Conservation (phyloP, 2,113 vertebrate genomes). For the Pterocles gutturalis region DNA sequence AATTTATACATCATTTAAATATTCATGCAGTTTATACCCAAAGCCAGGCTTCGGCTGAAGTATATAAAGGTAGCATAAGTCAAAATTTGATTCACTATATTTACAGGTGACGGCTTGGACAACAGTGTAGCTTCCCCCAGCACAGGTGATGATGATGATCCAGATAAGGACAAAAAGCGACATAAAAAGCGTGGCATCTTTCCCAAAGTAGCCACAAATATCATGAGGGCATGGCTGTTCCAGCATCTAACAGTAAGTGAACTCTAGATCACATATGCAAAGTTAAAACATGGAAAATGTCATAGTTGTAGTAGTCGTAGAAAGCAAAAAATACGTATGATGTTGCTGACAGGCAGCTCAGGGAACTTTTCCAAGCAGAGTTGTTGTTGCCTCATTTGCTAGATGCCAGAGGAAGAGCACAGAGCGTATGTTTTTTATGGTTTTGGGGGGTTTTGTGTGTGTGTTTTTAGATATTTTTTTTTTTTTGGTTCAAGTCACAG, state of each 20-base stretch:
- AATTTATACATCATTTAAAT: slow-evolving; percentile 77
- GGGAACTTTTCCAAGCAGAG: background rate
- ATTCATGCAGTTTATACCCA: slow-evolving; percentile 80
- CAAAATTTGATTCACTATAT: slow-evolving; percentile 88
- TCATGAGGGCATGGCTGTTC: slow-evolving; percentile 99
- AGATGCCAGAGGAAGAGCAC: slow-evolving; percentile 17
- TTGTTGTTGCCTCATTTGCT: slow-evolving; percentile 48
- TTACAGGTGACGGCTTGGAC: slow-evolving; percentile 98
- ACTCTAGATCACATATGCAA: slow-evolving; percentile 81
- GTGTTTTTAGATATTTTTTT: slow-evolving; percentile 1
- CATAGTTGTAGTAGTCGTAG: slow-evolving; percentile 66
- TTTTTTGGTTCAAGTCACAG: background rate
- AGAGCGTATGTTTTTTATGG: background rate
- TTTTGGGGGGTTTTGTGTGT: slow-evolving; percentile 19
- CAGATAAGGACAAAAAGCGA: slow-evolving; percentile 99
- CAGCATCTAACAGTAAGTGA: slow-evolving; percentile 99
- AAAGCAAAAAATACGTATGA: slow-evolving; percentile 40
- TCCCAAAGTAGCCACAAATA: slow-evolving; percentile 99
- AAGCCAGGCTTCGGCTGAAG: slow-evolving; percentile 81
- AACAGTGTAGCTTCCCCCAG: slow-evolving; percentile 99
- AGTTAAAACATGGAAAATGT: slow-evolving; percentile 80
- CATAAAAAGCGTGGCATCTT: slow-evolving; percentile 99
- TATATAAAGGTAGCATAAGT: slow-evolving; percentile 85
- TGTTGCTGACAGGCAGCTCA: slow-evolving; percentile 52
- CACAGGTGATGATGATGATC: slow-evolving; percentile 99